Evolutionary conservation across 2,113 vertebrate genomes (phyloP), one percentile per base, ranked within the genome.

Genomic region (Corythaixoides concolor): DNA sequence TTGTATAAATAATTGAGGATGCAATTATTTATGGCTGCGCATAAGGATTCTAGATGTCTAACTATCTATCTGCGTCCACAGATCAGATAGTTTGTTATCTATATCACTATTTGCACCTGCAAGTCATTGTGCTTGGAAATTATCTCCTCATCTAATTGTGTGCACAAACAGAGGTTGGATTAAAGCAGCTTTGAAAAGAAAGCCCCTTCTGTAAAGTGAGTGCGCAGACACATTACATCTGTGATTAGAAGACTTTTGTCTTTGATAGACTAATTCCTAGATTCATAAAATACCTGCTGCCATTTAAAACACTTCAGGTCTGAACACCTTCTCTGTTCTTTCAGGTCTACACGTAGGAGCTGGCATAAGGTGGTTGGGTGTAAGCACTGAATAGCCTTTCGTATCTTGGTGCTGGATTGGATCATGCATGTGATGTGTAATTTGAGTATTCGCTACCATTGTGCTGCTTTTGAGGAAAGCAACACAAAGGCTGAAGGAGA

Each of bases 41-140:
- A 89, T 97, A 96, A 96, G 90, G 83, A 94, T 95, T 96, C 78
- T 97, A 96, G 91, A 91, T 95, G 92, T 97, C 95, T 97, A 96
- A 94, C 93, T 96, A 94, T 97, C 92, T 97, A 90, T 91, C 96
- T 93, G 93, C 83, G 94, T 81, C 93, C 78, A 90, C 95, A 85
- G 75, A 97, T 97, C 96, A 95, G 92, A 95, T 97, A 97, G 95
- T 97, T 97, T 95, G 96, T 93, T 97, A 95, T 97, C 97, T 95
- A 87, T 95, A 96, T 97, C 94, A 79, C 97, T 96, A 95, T 94
- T 97, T 94, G 95, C 96, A 94, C 95, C 95, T 97, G 90, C 95
- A 93, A 96, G 93, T 95, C 93, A 96, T 97, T 94, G 88, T 94
- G 93, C 81, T 94, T 45, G 95, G 93, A 96, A 97, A 93, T 97